Conservation (phyloP, 2,888 invertebrate species). For the Bedellia somnulentella region DNA sequence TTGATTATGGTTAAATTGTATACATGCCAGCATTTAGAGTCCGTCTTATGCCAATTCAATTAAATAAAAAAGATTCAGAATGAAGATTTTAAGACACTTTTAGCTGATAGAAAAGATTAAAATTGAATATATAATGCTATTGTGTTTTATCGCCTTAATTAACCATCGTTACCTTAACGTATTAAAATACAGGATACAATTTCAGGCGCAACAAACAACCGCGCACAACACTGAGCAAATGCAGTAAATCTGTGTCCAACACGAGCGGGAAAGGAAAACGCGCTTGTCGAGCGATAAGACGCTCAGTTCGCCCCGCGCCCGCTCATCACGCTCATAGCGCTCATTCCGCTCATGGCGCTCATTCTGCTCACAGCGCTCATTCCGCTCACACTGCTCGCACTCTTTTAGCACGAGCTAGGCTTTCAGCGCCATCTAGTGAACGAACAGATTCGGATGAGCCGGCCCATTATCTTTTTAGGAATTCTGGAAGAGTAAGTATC, state of each 20-base stretch:
- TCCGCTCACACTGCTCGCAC: too few species aligned
- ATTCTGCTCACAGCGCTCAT: too few species aligned
- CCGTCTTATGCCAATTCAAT: too few species aligned
- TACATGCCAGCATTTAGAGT: too few species aligned
- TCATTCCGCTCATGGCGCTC: neutral
- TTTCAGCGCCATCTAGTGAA: conserved; percentile 41
- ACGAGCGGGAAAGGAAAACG: conserved; percentile 10
- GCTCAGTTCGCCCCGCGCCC: conserved; percentile 9
- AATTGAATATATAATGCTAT: too few species aligned
- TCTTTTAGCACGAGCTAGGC: too few species aligned
- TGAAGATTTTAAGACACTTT: too few species aligned
- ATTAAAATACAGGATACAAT: neutral
- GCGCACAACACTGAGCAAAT: conserved; percentile 22
- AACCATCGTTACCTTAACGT: too few species aligned
- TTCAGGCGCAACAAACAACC: conserved; percentile 37
- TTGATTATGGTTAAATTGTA: too few species aligned
- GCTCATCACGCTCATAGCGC: neutral
- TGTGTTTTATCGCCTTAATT: too few species aligned
- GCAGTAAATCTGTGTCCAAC: conserved; percentile 10
- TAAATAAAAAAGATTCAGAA: too few species aligned
- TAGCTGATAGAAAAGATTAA: too few species aligned
- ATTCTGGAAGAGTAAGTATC: conserved; percentile 23
- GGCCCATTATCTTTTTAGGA: conserved; percentile 24
- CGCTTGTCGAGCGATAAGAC: conserved; percentile 11
- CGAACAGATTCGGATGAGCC: conserved; percentile 47